Conservation (phyloP, 2,113 vertebrate species). For the Anguilla japonica region DNA sequence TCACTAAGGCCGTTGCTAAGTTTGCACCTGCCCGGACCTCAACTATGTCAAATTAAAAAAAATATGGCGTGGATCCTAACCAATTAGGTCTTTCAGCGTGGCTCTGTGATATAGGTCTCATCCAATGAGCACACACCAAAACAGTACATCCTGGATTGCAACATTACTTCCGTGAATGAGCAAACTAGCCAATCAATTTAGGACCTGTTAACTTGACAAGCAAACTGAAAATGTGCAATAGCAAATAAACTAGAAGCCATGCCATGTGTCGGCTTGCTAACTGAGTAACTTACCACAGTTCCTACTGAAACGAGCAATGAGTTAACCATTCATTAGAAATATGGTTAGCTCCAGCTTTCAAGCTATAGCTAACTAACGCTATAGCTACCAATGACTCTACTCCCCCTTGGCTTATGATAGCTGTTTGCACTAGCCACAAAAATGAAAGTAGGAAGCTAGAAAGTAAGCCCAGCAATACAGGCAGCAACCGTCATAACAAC, state of each 20-base stretch:
- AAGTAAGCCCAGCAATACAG: background rate
- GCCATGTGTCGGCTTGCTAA: background rate
- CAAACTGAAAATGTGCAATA: background rate
- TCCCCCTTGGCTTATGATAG: background rate
- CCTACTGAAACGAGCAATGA: background rate
- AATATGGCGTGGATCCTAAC: constrained; percentile 23
- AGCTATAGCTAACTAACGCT: background rate
- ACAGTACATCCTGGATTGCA: constrained; percentile 45
- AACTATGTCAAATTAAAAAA: background rate
- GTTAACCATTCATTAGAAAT: background rate
- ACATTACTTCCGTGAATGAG: constrained; percentile 31
- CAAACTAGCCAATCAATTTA: background rate
- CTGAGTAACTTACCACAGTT: background rate
- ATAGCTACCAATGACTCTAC: background rate
- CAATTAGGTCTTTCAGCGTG: constrained; percentile 70
- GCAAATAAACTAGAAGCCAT: background rate
- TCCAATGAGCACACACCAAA: constrained; percentile 55
- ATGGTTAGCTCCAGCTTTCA: background rate
- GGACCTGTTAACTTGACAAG: background rate
- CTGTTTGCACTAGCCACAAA: background rate
- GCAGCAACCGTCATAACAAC: background rate
- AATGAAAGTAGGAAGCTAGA: background rate
- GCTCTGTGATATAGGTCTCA: constrained; percentile 27
- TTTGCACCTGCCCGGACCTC: constrained; percentile 4
- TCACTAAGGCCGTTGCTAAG: background rate